Percentiles rank a stretch among this genome's conserved stretches.
These are phyloP conservation scores for Acropora yongei DNA, from an alignment of 64 coral and sea anemone species.

Conservation along the genomic window DNA sequence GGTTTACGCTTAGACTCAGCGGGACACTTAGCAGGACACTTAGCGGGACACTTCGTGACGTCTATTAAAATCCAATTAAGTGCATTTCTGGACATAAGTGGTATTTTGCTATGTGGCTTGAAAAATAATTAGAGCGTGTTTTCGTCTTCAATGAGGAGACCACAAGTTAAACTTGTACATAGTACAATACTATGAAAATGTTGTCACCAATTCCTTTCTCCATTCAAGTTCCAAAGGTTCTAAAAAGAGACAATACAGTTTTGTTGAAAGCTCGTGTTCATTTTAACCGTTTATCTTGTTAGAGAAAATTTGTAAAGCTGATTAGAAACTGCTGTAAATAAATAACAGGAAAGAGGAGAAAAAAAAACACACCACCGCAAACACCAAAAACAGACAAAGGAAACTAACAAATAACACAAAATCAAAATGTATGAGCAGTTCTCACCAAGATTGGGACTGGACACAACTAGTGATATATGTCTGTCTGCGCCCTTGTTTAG, in stretches of 20 bases:
- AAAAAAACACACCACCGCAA: not conserved
- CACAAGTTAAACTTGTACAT: slow-evolving; percentile 39
- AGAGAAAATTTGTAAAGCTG: slow-evolving; percentile 15
- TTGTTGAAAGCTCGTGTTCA: slow-evolving; percentile 20
- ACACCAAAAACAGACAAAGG: not conserved
- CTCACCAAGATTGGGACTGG: slow-evolving; percentile 25
- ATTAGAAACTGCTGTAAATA: slow-evolving; percentile 45
- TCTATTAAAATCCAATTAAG: not conserved
- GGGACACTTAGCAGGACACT: too few species aligned
- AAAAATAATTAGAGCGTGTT: not conserved
- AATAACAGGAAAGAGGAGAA: not conserved
- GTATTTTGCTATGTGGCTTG: too few species aligned
- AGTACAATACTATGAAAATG: not conserved
- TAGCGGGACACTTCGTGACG: too few species aligned
- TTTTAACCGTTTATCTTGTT: slow-evolving; percentile 5
- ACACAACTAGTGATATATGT: not conserved
- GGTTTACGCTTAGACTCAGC: too few species aligned
- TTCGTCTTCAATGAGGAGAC: not conserved
- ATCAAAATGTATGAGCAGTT: not conserved
- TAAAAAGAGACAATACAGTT: too few species aligned
- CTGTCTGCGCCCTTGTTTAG: not conserved
- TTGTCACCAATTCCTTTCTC: not conserved
- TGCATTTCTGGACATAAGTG: too few species aligned
- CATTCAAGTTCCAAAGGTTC: not conserved
- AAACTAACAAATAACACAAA: not conserved